Conservation (phyloP, 2,888 invertebrate species). For the Iphiclides podalirius region DNA sequence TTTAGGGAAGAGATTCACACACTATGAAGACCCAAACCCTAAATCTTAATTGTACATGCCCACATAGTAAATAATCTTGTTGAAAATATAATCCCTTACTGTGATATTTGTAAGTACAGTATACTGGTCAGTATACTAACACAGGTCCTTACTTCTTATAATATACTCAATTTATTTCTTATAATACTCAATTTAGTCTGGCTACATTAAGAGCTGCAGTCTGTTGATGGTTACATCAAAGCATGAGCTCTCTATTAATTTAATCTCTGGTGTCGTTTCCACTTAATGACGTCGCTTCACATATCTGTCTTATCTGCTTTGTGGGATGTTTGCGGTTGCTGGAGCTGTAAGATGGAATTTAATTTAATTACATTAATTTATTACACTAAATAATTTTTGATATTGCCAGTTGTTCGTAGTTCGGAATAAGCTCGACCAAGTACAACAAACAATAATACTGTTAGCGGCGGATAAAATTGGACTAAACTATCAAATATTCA, state of each 20-base stretch:
- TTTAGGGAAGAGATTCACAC: not conserved
- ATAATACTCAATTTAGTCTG: not conserved
- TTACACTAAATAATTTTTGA: too few relatives aligned
- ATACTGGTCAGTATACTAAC: too few relatives aligned
- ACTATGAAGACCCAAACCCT: not conserved
- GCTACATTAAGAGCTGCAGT: slow-evolving; percentile 4
- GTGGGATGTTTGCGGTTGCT: slow-evolving; percentile 4
- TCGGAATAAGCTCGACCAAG: too few relatives aligned
- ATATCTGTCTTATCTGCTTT: slow-evolving; percentile 12
- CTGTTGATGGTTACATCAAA: slow-evolving; percentile 9
- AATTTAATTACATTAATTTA: too few relatives aligned
- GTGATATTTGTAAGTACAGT: not conserved
- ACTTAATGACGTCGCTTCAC: not conserved
- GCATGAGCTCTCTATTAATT: slow-evolving; percentile 1
- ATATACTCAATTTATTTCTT: too few relatives aligned
- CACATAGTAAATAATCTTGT: too few relatives aligned
- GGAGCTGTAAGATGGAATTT: slow-evolving; percentile 9
- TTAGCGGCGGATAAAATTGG: too few relatives aligned
- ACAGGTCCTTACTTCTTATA: not conserved
- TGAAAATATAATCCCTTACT: too few relatives aligned
- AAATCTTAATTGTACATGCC: not conserved
- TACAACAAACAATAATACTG: too few relatives aligned
- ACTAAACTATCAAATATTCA: too few relatives aligned
- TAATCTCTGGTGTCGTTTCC: not conserved
- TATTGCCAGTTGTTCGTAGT: too few relatives aligned